Percentiles rank a stretch among this genome's conserved stretches.
These are phyloP conservation scores for Triops longicaudatus DNA, from an alignment of 1,140 invertebrate species.

Conservation along the genomic window DNA sequence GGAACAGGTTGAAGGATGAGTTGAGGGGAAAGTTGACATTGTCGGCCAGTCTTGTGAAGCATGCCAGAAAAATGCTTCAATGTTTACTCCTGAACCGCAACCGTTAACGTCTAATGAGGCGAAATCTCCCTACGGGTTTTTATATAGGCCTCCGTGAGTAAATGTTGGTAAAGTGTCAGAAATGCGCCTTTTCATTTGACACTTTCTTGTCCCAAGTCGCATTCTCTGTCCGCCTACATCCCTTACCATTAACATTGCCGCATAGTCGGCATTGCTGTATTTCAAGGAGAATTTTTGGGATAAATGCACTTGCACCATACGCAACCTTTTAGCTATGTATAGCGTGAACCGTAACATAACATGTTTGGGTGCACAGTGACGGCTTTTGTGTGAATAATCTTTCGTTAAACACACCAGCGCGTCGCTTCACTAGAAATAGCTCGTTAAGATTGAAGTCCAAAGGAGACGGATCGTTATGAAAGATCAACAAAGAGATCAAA, in stretches of 20 bases:
- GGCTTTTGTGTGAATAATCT: too few species aligned
- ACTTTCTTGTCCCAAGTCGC: background rate
- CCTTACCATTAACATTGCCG: background rate
- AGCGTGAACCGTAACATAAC: too few species aligned
- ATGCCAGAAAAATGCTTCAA: background rate
- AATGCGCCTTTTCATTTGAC: background rate
- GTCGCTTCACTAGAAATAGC: background rate
- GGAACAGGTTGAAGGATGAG: background rate
- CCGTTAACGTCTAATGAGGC: slow-evolving; percentile 11
- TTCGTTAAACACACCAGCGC: too few species aligned
- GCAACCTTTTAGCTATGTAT: background rate
- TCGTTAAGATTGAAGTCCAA: background rate
- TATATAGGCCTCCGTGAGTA: background rate
- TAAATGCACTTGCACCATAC: background rate
- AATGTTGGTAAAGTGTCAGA: background rate
- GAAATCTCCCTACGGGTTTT: background rate
- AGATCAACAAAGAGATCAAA: slow-evolving; percentile 3
- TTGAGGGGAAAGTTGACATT: background rate
- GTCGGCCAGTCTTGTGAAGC: background rate
- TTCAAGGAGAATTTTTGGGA: background rate
- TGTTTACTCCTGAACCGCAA: background rate
- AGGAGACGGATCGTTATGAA: background rate
- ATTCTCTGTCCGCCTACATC: background rate
- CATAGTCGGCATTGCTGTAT: background rate
- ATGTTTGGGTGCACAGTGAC: too few species aligned